Percentiles rank a stretch among this genome's conserved stretches.
phyloP scores from a whole-genome alignment of 1,140 invertebrate species.

The Lepidurus apus region DNA sequence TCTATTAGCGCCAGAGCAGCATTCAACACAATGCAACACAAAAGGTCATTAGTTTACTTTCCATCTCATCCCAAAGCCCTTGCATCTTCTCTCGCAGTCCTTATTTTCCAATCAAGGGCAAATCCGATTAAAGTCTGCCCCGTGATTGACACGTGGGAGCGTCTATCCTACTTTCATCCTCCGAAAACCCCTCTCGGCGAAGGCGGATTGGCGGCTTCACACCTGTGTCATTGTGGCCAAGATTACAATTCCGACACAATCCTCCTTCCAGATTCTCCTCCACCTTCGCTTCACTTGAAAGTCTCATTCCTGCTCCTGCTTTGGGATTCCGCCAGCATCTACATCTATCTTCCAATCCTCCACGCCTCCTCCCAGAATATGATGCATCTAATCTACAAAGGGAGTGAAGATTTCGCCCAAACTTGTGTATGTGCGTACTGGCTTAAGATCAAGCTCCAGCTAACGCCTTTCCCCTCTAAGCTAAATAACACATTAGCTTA shows the following conservation, averaged over 20 bases:
- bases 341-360: neutral
- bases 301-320: neutral
- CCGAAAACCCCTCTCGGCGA: neutral
- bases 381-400: neutral
- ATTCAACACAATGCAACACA: neutral
- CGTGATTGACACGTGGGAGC: conserved; percentile 20
- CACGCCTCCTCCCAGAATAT: neutral
- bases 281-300: neutral
- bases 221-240: conserved; percentile 9
- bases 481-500: conserved; percentile 1
- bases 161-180: neutral
- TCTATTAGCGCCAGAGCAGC: neutral
- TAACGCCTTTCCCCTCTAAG: neutral
- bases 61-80: neutral
- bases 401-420: neutral
- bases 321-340: neutral
- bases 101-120: neutral
- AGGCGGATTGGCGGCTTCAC: neutral
- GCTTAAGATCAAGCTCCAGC: neutral
- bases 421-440: no score
- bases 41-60: neutral
- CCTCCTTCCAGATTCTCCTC: neutral
- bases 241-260: neutral
- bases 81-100: neutral
- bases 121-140: conserved; percentile 3